A percentile compares a stretch with the other conserved stretches of the same genome.
These are phyloP conservation scores for Tympanuchus pallidicinctus DNA, from an alignment of 2,113 vertebrate genomes.

Conservation along the genomic window DNA sequence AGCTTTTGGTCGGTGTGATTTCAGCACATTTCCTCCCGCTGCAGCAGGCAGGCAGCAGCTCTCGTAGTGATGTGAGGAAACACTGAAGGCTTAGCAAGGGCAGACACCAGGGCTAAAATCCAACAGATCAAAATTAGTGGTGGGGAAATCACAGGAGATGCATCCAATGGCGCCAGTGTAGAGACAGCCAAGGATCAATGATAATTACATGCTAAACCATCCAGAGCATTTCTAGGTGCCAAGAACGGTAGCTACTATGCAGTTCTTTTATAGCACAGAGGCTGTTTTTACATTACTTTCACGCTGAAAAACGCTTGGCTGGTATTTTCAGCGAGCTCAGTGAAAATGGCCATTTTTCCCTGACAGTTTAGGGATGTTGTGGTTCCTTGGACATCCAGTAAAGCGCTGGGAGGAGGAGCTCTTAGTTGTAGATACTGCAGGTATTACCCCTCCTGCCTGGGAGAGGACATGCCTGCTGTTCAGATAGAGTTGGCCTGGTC, in stretches of 20 bases:
- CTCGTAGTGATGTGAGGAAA: not conserved
- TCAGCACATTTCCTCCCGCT: not conserved
- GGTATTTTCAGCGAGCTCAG: not conserved
- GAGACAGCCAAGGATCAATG: slow-evolving; percentile 34
- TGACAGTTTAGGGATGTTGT: not conserved
- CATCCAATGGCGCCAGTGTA: not conserved
- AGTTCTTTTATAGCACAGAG: not conserved
- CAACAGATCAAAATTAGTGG: not conserved
- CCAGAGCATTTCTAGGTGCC: slow-evolving; percentile 31
- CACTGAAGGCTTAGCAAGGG: not conserved
- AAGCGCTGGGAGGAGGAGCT: not conserved
- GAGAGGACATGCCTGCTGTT: not conserved
- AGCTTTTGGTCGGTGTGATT: not conserved
- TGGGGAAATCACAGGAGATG: not conserved
- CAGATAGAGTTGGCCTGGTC: not conserved
- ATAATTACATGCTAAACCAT: slow-evolving; percentile 38
- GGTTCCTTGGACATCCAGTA: not conserved
- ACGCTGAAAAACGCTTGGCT: slow-evolving; percentile 11
- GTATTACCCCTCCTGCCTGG: not conserved
- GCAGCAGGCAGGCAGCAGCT: not conserved
- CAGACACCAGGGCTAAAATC: not conserved
- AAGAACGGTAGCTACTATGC: slow-evolving; percentile 8
- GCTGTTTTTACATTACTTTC: slow-evolving; percentile 40
- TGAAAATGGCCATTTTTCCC: not conserved
- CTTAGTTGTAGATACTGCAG: not conserved